phyloP scores from a whole-genome alignment of 2,797 vertebrate genomes.

The Phataginus tricuspis region DNA sequence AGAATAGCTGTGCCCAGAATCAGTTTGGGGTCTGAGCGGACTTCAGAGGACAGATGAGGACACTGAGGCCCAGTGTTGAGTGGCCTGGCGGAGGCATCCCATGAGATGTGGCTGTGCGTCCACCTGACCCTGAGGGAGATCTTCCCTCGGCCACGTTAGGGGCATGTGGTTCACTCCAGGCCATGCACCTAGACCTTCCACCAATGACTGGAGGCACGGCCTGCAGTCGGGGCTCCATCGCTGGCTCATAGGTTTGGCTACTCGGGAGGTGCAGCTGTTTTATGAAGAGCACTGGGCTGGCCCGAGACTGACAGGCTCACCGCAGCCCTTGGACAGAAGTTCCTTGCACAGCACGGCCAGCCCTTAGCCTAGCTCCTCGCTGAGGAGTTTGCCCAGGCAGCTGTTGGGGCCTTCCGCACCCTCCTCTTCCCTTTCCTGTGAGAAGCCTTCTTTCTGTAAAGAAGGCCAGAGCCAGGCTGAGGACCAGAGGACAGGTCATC shows the following conservation, averaged over 20 bases:
- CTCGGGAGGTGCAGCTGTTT: fast-evolving
- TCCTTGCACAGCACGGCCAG: too few species aligned
- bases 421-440: background rate
- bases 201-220: background rate
- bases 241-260: fast-evolving
- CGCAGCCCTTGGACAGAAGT: background rate
- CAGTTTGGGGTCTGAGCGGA: background rate
- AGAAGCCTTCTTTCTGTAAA: background rate
- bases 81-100: background rate
- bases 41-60: background rate
- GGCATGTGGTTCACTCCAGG: fast-evolving
- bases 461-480: background rate
- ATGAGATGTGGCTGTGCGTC: background rate
- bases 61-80: background rate
- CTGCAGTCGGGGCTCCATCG: fast-evolving
- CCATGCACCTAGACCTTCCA: fast-evolving
- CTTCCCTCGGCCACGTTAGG: background rate
- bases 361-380: background rate
- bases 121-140: too few species aligned
- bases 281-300: background rate
- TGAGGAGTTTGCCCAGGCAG: background rate
- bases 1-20: background rate
- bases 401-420: background rate
- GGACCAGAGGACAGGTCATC: background rate
- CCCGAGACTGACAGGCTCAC: fast-evolving